Evolutionary conservation across 2,113 vertebrate species (phyloP).

Genomic region (Plectropomus leopardus): DNA sequence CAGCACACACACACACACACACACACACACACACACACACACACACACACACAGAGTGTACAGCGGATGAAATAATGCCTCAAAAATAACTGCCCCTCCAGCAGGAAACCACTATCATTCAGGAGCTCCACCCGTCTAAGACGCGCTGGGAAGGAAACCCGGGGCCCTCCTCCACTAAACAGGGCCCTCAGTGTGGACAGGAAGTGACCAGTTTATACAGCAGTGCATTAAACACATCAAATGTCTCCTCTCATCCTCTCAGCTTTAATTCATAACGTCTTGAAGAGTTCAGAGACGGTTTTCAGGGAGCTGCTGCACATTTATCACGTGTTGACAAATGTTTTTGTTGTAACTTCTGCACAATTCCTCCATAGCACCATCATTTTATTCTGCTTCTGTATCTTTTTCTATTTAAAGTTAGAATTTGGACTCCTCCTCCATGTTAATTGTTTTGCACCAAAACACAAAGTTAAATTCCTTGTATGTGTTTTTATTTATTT

Average conservation of each 20-base stretch:
- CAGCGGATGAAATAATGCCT: conserved; percentile 30
- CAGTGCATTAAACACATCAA: conserved; percentile 51
- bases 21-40: background rate
- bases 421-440: too few relatives aligned
- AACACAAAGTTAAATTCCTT: too few relatives aligned
- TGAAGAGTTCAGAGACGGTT: too few relatives aligned
- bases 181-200: conserved; percentile 38
- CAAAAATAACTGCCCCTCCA: conserved; percentile 46
- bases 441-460: too few relatives aligned
- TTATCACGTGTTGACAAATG: too few relatives aligned
- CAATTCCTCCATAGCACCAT: too few relatives aligned
- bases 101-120: conserved; percentile 67
- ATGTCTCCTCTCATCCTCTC: conserved; percentile 7
- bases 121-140: conserved; percentile 58
- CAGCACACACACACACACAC: too few relatives aligned
- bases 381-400: too few relatives aligned
- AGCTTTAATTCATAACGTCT: background rate
- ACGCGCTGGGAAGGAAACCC: conserved; percentile 58
- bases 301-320: too few relatives aligned
- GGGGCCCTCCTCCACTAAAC: conserved; percentile 40
- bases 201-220: conserved; percentile 51
- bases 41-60: background rate
- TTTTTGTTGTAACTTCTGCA: too few relatives aligned
- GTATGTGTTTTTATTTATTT: too few relatives aligned
- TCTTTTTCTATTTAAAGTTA: too few relatives aligned